Conservation (phyloP, 2,797 vertebrate species). For the Girardinus metallicus region DNA sequence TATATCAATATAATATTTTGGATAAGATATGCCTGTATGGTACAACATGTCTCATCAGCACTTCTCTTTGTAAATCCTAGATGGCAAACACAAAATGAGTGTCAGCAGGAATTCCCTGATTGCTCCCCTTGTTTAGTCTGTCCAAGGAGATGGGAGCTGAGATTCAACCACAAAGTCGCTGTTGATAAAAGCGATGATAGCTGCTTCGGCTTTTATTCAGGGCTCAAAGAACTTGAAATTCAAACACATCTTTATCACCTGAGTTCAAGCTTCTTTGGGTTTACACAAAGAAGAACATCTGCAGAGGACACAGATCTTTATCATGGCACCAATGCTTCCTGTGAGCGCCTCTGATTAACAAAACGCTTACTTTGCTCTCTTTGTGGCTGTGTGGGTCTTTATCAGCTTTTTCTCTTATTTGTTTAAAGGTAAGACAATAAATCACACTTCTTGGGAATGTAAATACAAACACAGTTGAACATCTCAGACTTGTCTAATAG, state of each 20-base stretch:
- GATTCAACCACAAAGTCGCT: conserved; percentile 58
- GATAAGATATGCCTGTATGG: background rate
- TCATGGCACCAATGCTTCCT: conserved; percentile 75
- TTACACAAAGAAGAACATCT: conserved; percentile 74
- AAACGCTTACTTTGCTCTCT: conserved; percentile 27
- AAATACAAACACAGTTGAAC: background rate
- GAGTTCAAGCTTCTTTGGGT: conserved; percentile 59
- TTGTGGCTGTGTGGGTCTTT: conserved; percentile 6
- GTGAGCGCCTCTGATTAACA: conserved; percentile 59
- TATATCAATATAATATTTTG: background rate
- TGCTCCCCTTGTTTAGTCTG: conserved; percentile 82
- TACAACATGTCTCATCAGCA: conserved; percentile 55
- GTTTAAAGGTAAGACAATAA: conserved; percentile 1
- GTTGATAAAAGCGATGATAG: conserved; percentile 76
- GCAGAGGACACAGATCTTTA: conserved; percentile 74
- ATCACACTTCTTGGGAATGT: background rate
- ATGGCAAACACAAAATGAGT: conserved; percentile 70
- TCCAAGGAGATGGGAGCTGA: conserved; percentile 71
- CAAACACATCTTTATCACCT: conserved; percentile 67
- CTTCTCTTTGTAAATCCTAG: conserved; percentile 48
- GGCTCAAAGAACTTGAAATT: conserved; percentile 55
- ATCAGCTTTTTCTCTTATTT: conserved; percentile 16
- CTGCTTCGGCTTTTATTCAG: conserved; percentile 60
- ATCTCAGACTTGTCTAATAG: background rate
- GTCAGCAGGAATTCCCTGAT: conserved; percentile 49